phyloP scores from a whole-genome alignment of 2,888 invertebrate species.

The Limenitis camilla region DNA sequence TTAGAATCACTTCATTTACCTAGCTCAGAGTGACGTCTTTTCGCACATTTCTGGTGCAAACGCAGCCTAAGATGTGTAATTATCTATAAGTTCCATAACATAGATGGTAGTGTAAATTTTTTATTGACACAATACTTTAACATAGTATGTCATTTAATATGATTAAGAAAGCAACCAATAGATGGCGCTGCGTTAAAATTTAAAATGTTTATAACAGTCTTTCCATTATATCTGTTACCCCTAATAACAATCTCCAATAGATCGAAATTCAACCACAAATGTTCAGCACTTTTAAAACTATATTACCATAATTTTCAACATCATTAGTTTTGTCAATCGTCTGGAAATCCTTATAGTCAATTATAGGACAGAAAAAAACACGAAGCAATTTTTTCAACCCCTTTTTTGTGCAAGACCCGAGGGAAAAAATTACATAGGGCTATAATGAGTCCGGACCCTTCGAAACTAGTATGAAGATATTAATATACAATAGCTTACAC shows the following conservation, averaged over 20 bases:
- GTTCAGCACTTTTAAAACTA: background rate
- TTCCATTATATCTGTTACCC: background rate
- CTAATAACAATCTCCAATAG: background rate
- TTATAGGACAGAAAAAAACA: conserved; percentile 20
- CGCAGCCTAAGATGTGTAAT: too few relatives aligned
- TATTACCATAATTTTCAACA: conserved; percentile 13
- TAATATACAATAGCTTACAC: conserved; percentile 34
- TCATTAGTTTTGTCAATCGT: conserved; percentile 17
- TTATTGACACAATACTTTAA: too few relatives aligned
- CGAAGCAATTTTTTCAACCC: conserved; percentile 19
- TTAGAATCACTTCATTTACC: too few relatives aligned
- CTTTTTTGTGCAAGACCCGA: conserved; percentile 13
- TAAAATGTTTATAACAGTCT: background rate
- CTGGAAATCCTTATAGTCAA: conserved; percentile 15
- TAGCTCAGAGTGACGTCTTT: too few relatives aligned
- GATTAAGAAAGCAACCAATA: too few relatives aligned
- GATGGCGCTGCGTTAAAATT: too few relatives aligned
- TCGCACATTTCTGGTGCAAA: too few relatives aligned
- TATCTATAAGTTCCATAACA: too few relatives aligned
- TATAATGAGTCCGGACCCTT: conserved; percentile 32
- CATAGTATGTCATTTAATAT: too few relatives aligned
- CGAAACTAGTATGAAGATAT: conserved; percentile 37
- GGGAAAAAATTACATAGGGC: conserved; percentile 18
- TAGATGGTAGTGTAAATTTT: too few relatives aligned
- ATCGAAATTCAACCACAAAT: background rate